Evolutionary conservation across 2,113 vertebrate genomes (phyloP).

Genomic region (Malurus elegans): DNA sequence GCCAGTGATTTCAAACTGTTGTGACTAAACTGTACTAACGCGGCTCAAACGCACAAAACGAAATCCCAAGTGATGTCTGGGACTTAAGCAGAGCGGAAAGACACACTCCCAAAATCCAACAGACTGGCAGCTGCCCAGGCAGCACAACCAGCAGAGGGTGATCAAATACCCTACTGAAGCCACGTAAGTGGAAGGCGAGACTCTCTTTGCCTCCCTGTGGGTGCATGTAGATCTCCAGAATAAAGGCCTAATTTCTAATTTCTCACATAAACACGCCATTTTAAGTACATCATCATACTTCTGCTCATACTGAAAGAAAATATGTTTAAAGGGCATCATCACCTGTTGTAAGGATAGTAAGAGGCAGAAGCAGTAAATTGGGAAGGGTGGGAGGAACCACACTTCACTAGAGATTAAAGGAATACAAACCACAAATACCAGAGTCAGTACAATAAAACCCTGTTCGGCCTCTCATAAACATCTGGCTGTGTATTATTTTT

Average conservation of each 20-base stretch:
- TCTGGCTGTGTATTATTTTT: conserved; percentile 57
- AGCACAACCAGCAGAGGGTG: conserved; percentile 16
- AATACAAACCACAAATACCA: conserved; percentile 31
- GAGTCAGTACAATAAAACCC: conserved; percentile 40
- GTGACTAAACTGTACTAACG: not conserved
- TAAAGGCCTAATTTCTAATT: not conserved
- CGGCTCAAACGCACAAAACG: not conserved
- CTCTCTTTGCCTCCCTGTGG: not conserved
- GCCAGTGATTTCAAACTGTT: not conserved
- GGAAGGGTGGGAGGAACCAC: not conserved
- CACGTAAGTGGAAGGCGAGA: not conserved
- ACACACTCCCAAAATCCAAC: not conserved
- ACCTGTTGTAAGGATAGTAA: not conserved
- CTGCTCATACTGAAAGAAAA: not conserved
- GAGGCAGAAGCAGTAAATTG: not conserved
- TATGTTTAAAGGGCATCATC: not conserved
- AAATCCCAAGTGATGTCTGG: not conserved
- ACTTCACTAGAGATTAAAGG: conserved; percentile 27
- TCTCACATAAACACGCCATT: not conserved
- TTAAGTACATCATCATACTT: not conserved
- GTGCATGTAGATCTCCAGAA: not conserved
- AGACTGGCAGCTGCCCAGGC: not conserved
- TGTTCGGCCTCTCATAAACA: conserved; percentile 57
- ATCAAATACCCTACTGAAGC: not conserved
- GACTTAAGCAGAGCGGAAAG: not conserved